phyloP scores from a whole-genome alignment of 2,888 invertebrate species.

The Cantharis flavilabris region DNA sequence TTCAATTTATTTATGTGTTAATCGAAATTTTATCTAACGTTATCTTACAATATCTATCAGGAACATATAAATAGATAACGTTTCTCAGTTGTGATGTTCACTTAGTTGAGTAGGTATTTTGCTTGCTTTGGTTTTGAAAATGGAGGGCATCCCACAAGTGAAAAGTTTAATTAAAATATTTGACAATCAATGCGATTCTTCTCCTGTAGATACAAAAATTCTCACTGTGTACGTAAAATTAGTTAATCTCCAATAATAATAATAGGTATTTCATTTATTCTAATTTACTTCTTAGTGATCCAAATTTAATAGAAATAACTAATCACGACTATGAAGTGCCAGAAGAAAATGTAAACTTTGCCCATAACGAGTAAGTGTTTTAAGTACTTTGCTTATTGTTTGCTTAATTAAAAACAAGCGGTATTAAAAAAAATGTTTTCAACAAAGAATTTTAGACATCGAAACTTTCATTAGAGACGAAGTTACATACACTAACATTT shows the following conservation, averaged over 20 bases:
- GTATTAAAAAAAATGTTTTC: not conserved
- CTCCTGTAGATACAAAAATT: not conserved
- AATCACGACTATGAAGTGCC: not conserved
- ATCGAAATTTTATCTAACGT: not conserved
- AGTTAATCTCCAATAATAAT: not conserved
- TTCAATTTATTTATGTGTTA: no score
- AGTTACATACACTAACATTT: not conserved
- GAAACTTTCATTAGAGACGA: conserved; percentile 7
- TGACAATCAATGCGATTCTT: not conserved
- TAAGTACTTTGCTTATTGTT: not conserved
- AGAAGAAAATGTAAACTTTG: not conserved
- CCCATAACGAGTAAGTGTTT: not conserved
- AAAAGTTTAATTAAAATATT: not conserved
- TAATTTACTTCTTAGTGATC: not conserved
- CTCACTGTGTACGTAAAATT: not conserved
- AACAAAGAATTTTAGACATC: not conserved
- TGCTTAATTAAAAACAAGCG: not conserved
- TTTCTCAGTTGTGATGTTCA: not conserved
- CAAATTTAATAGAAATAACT: not conserved
- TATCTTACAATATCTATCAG: not conserved
- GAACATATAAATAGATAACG: not conserved
- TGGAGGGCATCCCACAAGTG: not conserved
- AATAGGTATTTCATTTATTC: not conserved
- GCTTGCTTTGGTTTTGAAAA: not conserved
- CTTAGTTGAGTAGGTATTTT: not conserved